These are phyloP conservation scores for Tylochromis polylepis DNA, from an alignment of 2,113 vertebrate species.

Conservation along the genomic window DNA sequence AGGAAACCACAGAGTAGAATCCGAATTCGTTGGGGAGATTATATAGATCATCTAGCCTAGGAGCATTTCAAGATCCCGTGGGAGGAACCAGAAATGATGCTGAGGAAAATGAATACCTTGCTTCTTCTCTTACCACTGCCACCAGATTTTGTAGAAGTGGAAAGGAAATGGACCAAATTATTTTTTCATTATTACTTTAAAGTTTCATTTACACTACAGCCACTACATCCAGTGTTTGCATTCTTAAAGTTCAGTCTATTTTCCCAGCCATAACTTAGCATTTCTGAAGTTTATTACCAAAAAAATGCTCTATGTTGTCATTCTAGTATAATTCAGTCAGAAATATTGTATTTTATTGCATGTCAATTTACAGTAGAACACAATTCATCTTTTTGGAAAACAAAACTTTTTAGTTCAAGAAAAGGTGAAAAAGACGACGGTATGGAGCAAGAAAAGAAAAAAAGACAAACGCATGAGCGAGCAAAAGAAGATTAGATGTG, in stretches of 20 bases:
- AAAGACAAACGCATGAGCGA: background rate
- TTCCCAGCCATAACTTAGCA: background rate
- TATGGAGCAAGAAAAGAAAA: background rate
- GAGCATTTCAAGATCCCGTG: background rate
- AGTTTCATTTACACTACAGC: background rate
- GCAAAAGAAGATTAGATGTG: background rate
- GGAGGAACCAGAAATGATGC: accelerated
- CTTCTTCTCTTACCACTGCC: accelerated
- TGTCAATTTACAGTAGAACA: accelerated
- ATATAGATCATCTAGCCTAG: accelerated
- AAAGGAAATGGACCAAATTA: background rate
- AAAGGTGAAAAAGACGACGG: background rate
- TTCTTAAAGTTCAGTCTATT: background rate
- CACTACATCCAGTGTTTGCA: background rate
- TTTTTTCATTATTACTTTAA: background rate
- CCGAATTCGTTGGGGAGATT: background rate
- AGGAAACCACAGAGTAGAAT: background rate
- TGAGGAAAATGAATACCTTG: background rate
- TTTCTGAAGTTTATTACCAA: background rate
- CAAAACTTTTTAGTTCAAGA: background rate
- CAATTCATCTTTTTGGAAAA: background rate
- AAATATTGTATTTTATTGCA: background rate
- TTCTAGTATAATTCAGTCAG: background rate
- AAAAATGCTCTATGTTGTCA: background rate
- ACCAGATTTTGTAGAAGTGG: accelerated